A percentile compares a stretch with the other conserved stretches of the same genome.
phyloP scores from a whole-genome alignment of 1,140 invertebrate genomes.

The Ylistrum balloti region DNA sequence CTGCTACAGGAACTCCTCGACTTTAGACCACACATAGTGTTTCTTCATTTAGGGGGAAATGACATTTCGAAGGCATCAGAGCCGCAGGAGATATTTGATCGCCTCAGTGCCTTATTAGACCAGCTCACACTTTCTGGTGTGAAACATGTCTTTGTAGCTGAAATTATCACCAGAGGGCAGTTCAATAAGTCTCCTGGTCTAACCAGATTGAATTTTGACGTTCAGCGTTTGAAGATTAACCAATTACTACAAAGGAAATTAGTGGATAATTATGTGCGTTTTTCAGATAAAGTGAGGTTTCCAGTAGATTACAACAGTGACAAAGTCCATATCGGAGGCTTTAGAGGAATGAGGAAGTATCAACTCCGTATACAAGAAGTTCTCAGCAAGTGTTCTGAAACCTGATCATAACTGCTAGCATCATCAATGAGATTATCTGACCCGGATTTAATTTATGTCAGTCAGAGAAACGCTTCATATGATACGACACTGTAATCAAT shows the following conservation, averaged over 20 bases:
- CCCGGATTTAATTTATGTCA: no score
- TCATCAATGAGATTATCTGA: no score
- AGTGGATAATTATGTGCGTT: background rate
- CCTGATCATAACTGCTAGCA: no score
- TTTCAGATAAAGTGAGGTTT: background rate
- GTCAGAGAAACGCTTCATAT: no score
- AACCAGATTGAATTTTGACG: conserved; percentile 41
- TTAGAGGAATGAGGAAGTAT: background rate
- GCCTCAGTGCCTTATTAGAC: background rate
- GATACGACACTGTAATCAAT: no score
- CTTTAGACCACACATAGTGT: conserved; percentile 42
- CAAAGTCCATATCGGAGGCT: background rate
- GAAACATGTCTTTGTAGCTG: conserved; percentile 39
- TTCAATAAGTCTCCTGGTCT: conserved; percentile 43
- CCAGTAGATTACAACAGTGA: conserved; percentile 44
- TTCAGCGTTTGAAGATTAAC: conserved; percentile 42
- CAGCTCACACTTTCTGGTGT: conserved; percentile 18
- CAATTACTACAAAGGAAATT: background rate
- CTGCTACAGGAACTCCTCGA: background rate
- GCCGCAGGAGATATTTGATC: conserved; percentile 34
- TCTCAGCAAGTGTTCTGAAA: background rate
- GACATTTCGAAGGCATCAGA: conserved; percentile 42
- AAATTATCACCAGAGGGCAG: conserved; percentile 42
- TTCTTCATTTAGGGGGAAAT: conserved; percentile 50
- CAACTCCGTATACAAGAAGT: background rate